Evolutionary conservation across 2,888 invertebrate genomes (phyloP).

Genomic region (Drosophila falleni): DNA sequence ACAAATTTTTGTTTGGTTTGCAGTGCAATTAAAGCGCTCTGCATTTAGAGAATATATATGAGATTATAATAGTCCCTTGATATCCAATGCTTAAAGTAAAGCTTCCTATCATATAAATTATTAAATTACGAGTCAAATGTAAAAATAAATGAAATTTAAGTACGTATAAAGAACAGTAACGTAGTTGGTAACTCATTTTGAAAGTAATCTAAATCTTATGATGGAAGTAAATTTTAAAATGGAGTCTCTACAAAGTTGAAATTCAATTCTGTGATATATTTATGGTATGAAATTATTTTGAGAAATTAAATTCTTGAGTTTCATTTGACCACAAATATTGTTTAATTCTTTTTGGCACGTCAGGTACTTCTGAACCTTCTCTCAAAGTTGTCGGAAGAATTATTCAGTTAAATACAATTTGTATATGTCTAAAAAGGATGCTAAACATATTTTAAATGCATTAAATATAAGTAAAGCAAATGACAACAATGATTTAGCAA

Average conservation of each 20-base stretch:
- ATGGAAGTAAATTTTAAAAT: neutral
- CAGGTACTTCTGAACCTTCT: too few relatives aligned
- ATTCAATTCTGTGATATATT: too few relatives aligned
- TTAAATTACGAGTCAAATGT: slow-evolving; percentile 6
- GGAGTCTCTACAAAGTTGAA: neutral
- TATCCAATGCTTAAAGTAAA: neutral
- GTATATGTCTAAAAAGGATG: neutral
- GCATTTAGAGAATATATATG: slow-evolving; percentile 1
- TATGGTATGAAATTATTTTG: too few relatives aligned
- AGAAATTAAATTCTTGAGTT: too few relatives aligned
- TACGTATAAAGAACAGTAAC: neutral
- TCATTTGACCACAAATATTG: too few relatives aligned
- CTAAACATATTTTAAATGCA: neutral
- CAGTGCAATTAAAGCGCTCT: slow-evolving; percentile 38
- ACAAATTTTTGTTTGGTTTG: slow-evolving; percentile 30
- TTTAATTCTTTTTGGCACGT: too few relatives aligned
- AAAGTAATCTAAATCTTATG: neutral
- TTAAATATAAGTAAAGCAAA: neutral
- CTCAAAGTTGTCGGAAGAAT: neutral
- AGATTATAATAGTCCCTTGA: slow-evolving; percentile 7
- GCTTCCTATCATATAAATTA: neutral
- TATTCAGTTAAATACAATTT: neutral
- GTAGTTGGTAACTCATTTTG: neutral
- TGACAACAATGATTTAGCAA: slow-evolving; percentile 49
- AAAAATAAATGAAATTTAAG: neutral